phyloP scores from a whole-genome alignment of 2,888 invertebrate species.

The Eumacrocentrus americanus region DNA sequence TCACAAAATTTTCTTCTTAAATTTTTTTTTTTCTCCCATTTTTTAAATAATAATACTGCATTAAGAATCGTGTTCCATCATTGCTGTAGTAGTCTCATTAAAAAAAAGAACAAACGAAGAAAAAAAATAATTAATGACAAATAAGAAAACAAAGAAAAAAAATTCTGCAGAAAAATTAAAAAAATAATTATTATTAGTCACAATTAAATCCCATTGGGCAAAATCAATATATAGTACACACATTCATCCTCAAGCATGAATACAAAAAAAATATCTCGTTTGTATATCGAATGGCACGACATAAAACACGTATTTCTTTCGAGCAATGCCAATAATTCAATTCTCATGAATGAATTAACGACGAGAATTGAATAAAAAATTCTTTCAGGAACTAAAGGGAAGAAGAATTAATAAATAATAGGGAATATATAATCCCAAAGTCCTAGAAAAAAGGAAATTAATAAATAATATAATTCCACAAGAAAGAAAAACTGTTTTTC shows the following conservation, averaged over 20 bases:
- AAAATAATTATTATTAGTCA: conserved; percentile 13
- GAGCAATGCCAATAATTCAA: no score
- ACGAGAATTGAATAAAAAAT: no score
- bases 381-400: neutral
- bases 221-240: neutral
- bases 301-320: neutral
- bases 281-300: neutral
- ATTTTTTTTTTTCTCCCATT: conserved; percentile 2
- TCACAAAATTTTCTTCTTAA: neutral
- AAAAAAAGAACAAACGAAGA: neutral
- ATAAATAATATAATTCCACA: neutral
- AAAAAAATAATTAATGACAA: neutral
- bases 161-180: conserved; percentile 15
- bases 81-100: no score
- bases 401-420: no score
- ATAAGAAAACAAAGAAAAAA: conserved; percentile 3
- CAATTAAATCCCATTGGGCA: no score
- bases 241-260: neutral
- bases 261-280: neutral
- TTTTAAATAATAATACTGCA: neutral
- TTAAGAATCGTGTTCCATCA: no score
- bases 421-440: no score
- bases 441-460: no score
- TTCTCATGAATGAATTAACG: no score
- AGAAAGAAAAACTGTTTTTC: neutral